A percentile compares a stretch with the other conserved stretches of the same genome.
Evolutionary conservation across 1,140 invertebrate species (phyloP).

Genomic region (Drosophila novamexicana): DNA sequence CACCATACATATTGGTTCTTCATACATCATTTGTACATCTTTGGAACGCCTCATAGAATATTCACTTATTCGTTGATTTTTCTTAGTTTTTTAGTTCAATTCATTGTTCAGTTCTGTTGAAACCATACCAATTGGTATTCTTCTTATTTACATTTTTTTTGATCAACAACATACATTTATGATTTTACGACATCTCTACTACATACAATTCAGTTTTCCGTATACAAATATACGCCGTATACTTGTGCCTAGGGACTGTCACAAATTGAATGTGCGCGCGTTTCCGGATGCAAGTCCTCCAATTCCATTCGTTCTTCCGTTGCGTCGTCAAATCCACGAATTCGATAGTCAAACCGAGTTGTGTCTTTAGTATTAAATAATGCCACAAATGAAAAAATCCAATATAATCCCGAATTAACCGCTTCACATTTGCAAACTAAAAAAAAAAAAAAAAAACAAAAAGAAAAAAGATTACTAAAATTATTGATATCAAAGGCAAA

Average conservation of each 20-base stretch:
- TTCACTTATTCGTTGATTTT: slow-evolving; percentile 23
- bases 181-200: slow-evolving; percentile 30
- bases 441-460: slow-evolving; percentile 2
- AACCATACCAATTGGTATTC: slow-evolving; percentile 50
- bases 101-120: slow-evolving; percentile 17
- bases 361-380: slow-evolving; percentile 31
- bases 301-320: slow-evolving; percentile 61
- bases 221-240: slow-evolving; percentile 14
- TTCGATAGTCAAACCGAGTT: slow-evolving; percentile 72
- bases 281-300: slow-evolving; percentile 38
- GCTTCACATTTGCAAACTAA: slow-evolving; percentile 40
- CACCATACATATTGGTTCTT: slow-evolving; percentile 61
- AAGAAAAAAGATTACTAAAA: slow-evolving; percentile 1
- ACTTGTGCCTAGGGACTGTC: slow-evolving; percentile 37
- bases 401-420: slow-evolving; percentile 47
- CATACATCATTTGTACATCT: slow-evolving; percentile 59
- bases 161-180: slow-evolving; percentile 35
- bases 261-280: slow-evolving; percentile 30
- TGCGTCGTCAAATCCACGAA: slow-evolving; percentile 78
- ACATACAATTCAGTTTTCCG: slow-evolving; percentile 44
- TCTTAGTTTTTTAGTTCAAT: slow-evolving; percentile 15
- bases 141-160: slow-evolving; percentile 20
- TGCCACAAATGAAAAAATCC: slow-evolving; percentile 24
- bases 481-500: slow-evolving; percentile 15
- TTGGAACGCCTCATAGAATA: slow-evolving; percentile 44